Evolutionary conservation across 2,113 vertebrate genomes (phyloP).

Genomic region (Monopterus albus): DNA sequence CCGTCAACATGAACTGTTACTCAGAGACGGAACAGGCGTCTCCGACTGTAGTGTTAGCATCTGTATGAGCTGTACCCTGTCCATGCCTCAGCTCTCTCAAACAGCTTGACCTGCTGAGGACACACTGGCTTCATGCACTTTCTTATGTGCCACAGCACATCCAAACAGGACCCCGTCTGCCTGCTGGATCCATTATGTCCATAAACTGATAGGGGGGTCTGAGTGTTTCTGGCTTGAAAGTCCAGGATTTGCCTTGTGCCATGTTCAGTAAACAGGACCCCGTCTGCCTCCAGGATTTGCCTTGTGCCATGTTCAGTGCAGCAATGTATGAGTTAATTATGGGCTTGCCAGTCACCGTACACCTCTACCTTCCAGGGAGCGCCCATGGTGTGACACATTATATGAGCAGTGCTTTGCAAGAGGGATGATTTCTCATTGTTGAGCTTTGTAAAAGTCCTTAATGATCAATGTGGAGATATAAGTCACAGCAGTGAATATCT

Average conservation of each 20-base stretch:
- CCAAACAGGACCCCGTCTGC: conserved; percentile 39
- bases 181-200: conserved; percentile 64
- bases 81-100: conserved; percentile 27
- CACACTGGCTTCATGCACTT: conserved; percentile 4
- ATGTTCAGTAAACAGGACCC: conserved; percentile 60
- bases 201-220: conserved; percentile 62
- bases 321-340: conserved; percentile 56
- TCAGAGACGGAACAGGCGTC: not conserved
- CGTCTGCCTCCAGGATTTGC: conserved; percentile 41
- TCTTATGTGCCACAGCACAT: conserved; percentile 36
- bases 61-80: too few species aligned
- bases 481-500: conserved; percentile 5
- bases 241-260: conserved; percentile 61
- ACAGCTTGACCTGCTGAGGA: not conserved
- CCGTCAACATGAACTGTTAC: not conserved
- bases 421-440: conserved; percentile 21
- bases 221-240: conserved; percentile 63
- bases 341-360: conserved; percentile 9
- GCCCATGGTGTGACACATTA: conserved; percentile 25
- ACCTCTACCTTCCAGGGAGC: conserved; percentile 39
- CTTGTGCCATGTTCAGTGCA: conserved; percentile 67
- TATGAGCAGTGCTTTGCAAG: conserved; percentile 25
- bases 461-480: conserved; percentile 35
- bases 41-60: too few species aligned
- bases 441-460: conserved; percentile 40